A percentile compares a stretch with the other conserved stretches of the same genome.
These are phyloP conservation scores for Synaphobranchus kaupii DNA, from an alignment of 2,797 vertebrate genomes.

Conservation along the genomic window DNA sequence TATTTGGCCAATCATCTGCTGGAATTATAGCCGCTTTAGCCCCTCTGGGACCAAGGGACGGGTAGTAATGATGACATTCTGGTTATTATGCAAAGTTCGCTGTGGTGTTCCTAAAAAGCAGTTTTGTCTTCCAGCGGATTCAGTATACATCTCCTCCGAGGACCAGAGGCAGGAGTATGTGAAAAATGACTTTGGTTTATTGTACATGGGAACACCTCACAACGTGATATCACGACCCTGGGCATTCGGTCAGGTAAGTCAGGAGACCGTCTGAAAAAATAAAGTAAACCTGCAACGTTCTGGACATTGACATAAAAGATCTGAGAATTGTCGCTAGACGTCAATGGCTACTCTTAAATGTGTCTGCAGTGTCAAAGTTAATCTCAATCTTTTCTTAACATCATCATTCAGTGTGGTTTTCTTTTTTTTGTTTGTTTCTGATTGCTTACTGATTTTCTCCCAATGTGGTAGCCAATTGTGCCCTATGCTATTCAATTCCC, in stretches of 20 bases:
- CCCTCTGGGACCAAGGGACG: too few relatives aligned
- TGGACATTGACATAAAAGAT: too few relatives aligned
- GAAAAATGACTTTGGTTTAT: slow-evolving; percentile 59
- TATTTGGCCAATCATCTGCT: background rate
- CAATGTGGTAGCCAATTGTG: too few relatives aligned
- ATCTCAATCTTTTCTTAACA: background rate
- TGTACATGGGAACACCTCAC: slow-evolving; percentile 54
- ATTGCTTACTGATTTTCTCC: too few relatives aligned
- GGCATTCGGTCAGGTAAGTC: slow-evolving; percentile 63
- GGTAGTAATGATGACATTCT: too few relatives aligned
- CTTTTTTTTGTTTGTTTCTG: too few relatives aligned
- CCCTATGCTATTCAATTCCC: too few relatives aligned
- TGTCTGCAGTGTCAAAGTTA: background rate
- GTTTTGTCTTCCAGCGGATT: slow-evolving; percentile 53
- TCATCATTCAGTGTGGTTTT: background rate
- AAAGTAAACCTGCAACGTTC: background rate
- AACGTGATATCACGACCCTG: slow-evolving; percentile 55
- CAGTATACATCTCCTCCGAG: slow-evolving; percentile 59
- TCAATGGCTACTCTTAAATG: background rate
- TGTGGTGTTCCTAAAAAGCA: background rate
- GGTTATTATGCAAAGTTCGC: background rate
- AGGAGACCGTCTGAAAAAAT: background rate
- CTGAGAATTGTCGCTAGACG: background rate
- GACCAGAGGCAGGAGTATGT: slow-evolving; percentile 60
- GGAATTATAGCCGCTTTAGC: background rate